A percentile compares a stretch with the other conserved stretches of the same genome.
phyloP scores from a whole-genome alignment of 2,797 vertebrate species.

The Phoxinus dragarum region DNA sequence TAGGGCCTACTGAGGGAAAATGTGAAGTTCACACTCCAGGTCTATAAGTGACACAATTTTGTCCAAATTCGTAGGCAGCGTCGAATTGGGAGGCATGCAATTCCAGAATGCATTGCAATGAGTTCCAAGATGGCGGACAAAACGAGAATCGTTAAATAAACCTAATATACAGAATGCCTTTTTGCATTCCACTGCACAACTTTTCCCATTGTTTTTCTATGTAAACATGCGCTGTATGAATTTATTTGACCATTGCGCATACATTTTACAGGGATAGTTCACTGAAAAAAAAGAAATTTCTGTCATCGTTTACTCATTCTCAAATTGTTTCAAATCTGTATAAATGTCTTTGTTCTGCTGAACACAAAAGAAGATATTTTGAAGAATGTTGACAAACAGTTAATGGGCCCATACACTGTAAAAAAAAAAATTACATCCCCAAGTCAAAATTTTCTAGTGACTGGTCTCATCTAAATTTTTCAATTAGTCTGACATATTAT shows the following conservation, averaged over 20 bases:
- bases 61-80: neutral
- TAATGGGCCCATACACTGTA: no score
- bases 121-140: neutral
- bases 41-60: neutral
- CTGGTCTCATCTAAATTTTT: no score
- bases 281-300: no score
- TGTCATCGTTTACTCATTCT: no score
- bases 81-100: neutral
- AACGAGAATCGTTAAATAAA: neutral
- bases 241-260: neutral
- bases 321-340: no score
- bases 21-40: neutral
- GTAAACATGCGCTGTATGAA: neutral
- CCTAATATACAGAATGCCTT: neutral
- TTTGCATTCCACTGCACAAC: neutral
- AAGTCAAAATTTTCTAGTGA: no score
- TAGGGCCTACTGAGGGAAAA: neutral
- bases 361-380: no score
- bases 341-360: no score
- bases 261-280: neutral
- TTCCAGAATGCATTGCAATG: neutral
- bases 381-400: no score
- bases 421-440: no score
- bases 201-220: no score
- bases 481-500: no score